These are phyloP conservation scores for Ylistrum balloti DNA, from an alignment of 1,140 invertebrate genomes.

Conservation along the genomic window DNA sequence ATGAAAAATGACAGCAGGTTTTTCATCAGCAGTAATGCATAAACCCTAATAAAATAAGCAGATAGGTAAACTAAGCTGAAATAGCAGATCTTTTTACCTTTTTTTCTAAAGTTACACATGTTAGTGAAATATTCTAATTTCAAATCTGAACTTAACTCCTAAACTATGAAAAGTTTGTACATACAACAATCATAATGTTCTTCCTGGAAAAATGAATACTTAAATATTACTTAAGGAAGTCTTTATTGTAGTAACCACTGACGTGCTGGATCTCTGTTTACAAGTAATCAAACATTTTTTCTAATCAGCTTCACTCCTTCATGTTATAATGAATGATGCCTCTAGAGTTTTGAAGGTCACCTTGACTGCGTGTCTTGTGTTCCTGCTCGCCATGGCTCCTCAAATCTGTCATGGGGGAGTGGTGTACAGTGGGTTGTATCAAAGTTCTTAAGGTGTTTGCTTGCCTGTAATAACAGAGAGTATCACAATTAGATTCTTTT, in stretches of 20 bases:
- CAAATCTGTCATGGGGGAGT: slow-evolving; percentile 88
- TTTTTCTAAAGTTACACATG: no score
- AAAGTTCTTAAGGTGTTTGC: slow-evolving; percentile 93
- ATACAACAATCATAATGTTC: no score
- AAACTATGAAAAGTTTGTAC: no score
- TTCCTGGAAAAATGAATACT: no score
- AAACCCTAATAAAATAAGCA: no score
- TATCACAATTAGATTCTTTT: slow-evolving; percentile 43
- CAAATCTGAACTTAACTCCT: no score
- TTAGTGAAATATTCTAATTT: no score
- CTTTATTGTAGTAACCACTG: background rate
- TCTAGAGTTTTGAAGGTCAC: background rate
- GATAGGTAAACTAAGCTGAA: no score
- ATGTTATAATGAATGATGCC: background rate
- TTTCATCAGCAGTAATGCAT: background rate
- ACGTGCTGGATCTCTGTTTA: no score
- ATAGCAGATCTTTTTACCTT: no score
- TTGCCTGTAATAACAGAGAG: slow-evolving; percentile 81
- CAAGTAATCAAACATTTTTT: background rate
- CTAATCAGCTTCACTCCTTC: background rate
- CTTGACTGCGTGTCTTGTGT: background rate
- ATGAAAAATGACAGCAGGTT: background rate
- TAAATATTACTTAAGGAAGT: background rate
- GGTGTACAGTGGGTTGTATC: slow-evolving; percentile 93
- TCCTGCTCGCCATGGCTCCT: slow-evolving; percentile 84